These are phyloP conservation scores for Natator depressus DNA, from an alignment of 2,113 vertebrate species.

Conservation along the genomic window DNA sequence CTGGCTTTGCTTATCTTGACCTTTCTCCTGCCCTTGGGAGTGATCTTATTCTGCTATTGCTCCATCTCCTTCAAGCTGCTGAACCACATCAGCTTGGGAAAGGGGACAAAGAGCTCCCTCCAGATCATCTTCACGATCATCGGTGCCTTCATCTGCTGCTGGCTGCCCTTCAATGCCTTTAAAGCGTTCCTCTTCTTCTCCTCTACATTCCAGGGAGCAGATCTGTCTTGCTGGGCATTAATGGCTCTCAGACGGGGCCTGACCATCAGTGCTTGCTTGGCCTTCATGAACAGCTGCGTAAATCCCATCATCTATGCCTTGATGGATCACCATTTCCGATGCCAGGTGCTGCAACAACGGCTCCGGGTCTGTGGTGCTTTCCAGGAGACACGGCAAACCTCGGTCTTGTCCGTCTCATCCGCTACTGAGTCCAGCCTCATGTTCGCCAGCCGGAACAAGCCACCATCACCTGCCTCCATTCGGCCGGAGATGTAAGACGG, in stretches of 20 bases:
- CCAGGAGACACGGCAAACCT: not conserved
- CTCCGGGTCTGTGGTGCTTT: not conserved
- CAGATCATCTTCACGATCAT: conserved; percentile 87
- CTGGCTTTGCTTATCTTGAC: conserved; percentile 81
- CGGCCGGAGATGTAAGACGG: not conserved
- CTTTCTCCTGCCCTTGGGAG: conserved; percentile 81
- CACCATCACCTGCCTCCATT: not conserved
- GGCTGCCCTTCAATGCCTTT: conserved; percentile 87
- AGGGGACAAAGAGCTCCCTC: conserved; percentile 79
- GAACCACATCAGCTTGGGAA: conserved; percentile 66
- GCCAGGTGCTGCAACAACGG: conserved; percentile 8
- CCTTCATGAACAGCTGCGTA: conserved; percentile 88
- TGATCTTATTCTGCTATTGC: conserved; percentile 86
- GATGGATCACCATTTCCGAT: conserved; percentile 85
- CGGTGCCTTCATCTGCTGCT: conserved; percentile 84
- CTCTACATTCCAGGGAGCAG: not conserved
- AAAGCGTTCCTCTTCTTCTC: conserved; percentile 72
- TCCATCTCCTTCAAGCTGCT: conserved; percentile 81
- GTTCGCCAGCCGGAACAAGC: not conserved
- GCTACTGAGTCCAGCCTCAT: not conserved
- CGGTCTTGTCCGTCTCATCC: not conserved
- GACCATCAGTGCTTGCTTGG: conserved; percentile 81
- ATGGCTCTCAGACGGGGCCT: conserved; percentile 71
- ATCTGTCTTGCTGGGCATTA: conserved; percentile 37
- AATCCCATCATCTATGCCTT: conserved; percentile 88